Base-by-base conservation (phyloP, 2,113 vertebrate species). In the Centrocercus urophasianus region DNA sequence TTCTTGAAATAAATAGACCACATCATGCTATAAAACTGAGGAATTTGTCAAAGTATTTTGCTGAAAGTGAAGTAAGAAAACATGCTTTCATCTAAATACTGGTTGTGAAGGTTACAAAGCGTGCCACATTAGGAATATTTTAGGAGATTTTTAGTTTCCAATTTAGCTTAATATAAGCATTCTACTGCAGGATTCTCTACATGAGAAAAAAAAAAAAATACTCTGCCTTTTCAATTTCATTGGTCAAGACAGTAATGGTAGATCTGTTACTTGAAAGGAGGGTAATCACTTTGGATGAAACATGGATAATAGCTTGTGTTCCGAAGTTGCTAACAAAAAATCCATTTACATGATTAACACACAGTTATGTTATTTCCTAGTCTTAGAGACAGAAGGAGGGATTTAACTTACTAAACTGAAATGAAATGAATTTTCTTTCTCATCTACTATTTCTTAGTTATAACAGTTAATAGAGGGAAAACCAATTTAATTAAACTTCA, bases 401-500 rank as follows among this genome's bases (percentile, higher is more conserved):
- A 78, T 92, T 94, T 79, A 84, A 81, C 18, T 94, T 88, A 61
- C 83, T 72, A 76, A 81, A 79, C 8, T 86, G 3, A 86, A 91
- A 90, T 59, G 75, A 92, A 66, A 86, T 82, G 80, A 78, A 92
- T n/a, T 73, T 93, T 84, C 65, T 48, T 82, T 83, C 50, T 88
- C 52, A 59, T 83, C 48, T 84, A 20, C n/a, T 13, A 30, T 88
- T 93, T 93, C 65, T 15, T 65, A 69, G 47, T 65, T 86, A 43
- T 61, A 86, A 75, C 14, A 81, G 48, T 59, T 94, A 88, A 79
- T 64, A 92, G 73, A 69, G 11, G 20, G 18, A 86, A 91, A 95
- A 61, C 4, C 48, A 93, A 86, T 82, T 82, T 95, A 92, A 95
- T 95, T 93, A 92, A 91, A 94, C 24, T 73, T 83, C 42, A 81